phyloP scores from a whole-genome alignment of 1,140 invertebrate genomes.

The Ptiloglossa arizonensis region DNA sequence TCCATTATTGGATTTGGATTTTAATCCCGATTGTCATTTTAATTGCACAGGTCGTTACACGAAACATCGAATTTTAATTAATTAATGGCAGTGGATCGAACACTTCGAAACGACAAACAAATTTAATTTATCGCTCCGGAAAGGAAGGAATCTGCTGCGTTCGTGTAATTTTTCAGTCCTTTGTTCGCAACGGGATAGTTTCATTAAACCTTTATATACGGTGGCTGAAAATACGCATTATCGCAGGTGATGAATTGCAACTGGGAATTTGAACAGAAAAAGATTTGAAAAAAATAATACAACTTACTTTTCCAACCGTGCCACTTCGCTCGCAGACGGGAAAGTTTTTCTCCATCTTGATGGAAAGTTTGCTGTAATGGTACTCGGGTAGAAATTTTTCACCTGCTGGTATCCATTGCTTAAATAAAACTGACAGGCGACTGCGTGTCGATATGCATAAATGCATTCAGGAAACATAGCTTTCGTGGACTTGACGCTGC shows the following conservation, averaged over 20 bases:
- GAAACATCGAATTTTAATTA: neutral
- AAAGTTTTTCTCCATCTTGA: neutral
- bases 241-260: neutral
- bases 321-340: neutral
- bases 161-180: neutral
- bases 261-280: neutral
- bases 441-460: too few relatives aligned
- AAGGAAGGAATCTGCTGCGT: neutral
- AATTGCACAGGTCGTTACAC: too few relatives aligned
- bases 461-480: neutral
- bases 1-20: neutral
- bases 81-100: neutral
- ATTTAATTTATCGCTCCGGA: neutral
- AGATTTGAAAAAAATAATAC: neutral
- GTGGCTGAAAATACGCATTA: too few relatives aligned
- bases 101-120: neutral
- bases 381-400: neutral
- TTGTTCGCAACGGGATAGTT: too few relatives aligned
- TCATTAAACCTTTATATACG: too few relatives aligned
- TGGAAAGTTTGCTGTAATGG: neutral
- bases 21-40: too few relatives aligned
- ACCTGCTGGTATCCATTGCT: neutral
- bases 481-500: neutral
- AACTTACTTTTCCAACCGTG: neutral
- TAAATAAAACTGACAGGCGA: neutral